Evolutionary conservation across 2,888 invertebrate genomes (phyloP).

Genomic region (Cerceris rybyensis): DNA sequence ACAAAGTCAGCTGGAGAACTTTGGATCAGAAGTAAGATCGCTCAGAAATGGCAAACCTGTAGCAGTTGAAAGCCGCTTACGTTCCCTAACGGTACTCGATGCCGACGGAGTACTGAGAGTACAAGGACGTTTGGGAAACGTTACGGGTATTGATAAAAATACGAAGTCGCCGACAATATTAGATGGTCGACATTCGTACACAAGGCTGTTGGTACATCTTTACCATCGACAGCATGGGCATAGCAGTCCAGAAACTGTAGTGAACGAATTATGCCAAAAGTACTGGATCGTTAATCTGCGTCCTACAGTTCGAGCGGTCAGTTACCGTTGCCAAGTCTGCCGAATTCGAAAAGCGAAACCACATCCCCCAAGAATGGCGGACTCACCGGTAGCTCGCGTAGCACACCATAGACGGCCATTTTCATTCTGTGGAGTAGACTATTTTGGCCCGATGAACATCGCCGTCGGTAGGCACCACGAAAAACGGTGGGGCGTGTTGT

Average conservation of each 20-base stretch:
- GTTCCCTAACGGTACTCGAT: background rate
- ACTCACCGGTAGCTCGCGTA: background rate
- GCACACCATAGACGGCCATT: background rate
- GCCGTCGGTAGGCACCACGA: background rate
- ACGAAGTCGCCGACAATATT: background rate
- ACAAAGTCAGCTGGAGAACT: no score
- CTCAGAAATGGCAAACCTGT: background rate
- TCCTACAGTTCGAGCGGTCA: background rate
- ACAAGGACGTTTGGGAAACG: background rate
- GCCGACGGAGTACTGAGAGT: background rate
- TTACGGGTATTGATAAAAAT: background rate
- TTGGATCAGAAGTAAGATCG: no score
- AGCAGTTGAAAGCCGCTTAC: background rate
- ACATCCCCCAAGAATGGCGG: no score
- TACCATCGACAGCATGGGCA: background rate
- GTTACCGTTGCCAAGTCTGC: background rate
- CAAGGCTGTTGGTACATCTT: no score
- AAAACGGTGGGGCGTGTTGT: slow-evolving; percentile 1
- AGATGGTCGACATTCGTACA: no score
- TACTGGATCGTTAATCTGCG: background rate
- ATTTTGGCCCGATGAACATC: slow-evolving; percentile 11
- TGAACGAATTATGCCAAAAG: slow-evolving; percentile 8
- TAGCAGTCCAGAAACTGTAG: background rate
- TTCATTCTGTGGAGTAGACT: slow-evolving; percentile 3
- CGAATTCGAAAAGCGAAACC: no score